These are phyloP conservation scores for Gambusia yucatana DNA, from an alignment of 2,797 vertebrate species.

Conservation along the genomic window DNA sequence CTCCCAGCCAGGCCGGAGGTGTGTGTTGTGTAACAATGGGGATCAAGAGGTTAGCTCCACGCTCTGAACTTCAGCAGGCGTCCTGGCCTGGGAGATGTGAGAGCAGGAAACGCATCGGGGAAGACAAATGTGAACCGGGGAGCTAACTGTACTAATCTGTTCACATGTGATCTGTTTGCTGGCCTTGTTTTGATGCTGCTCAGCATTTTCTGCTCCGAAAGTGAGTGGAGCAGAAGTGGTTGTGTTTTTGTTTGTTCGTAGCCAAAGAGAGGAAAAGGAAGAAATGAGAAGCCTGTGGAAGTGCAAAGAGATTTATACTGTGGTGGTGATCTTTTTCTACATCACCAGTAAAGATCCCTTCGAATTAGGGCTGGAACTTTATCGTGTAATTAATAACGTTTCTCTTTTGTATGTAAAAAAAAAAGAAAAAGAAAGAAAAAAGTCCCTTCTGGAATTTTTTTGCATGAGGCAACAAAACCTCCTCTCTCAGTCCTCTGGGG, in stretches of 20 bases:
- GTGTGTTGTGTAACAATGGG: constrained; percentile 74
- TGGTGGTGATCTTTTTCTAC: neutral
- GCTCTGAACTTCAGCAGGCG: constrained; percentile 65
- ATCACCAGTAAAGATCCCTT: neutral
- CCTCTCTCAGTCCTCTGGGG: too few species aligned
- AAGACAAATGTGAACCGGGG: constrained; percentile 21
- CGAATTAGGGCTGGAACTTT: neutral
- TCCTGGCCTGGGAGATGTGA: constrained; percentile 20
- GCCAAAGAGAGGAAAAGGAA: neutral
- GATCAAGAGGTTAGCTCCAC: constrained; percentile 71
- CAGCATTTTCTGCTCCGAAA: neutral
- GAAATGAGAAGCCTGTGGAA: neutral
- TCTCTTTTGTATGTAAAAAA: too few species aligned
- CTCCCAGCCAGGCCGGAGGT: constrained; percentile 61
- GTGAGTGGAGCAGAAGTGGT: neutral
- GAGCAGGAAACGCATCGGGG: constrained; percentile 15
- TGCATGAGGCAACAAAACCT: too few species aligned
- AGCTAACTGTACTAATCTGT: constrained; percentile 8
- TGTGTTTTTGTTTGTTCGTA: neutral
- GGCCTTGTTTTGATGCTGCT: neutral
- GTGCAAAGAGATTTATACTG: neutral
- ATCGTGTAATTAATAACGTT: too few species aligned
- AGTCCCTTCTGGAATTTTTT: too few species aligned
- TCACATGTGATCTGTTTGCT: constrained; percentile 7
- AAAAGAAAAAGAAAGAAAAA: too few species aligned